Conservation (phyloP, 2,888 invertebrate genomes). For the Apotomis capreana region DNA sequence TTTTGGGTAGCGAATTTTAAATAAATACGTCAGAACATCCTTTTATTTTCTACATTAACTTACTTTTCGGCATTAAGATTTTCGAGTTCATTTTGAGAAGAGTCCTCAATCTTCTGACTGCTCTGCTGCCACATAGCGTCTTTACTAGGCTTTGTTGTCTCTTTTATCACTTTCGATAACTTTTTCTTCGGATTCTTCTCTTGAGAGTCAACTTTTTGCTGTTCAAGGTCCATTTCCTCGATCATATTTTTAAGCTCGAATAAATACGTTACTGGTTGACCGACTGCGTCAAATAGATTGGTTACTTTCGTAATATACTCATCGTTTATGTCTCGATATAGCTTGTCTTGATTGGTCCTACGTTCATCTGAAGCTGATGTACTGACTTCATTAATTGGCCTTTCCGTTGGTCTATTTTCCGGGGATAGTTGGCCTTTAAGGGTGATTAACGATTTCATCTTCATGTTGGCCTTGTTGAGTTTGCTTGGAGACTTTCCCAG, state of each 20-base stretch:
- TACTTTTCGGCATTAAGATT: constrained; percentile 57
- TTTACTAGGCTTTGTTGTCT: constrained; percentile 57
- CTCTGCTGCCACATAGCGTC: constrained; percentile 54
- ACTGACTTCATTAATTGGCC: constrained; percentile 41
- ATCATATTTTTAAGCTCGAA: constrained; percentile 65
- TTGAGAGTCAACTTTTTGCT: constrained; percentile 49
- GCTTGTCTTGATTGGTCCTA: constrained; percentile 50
- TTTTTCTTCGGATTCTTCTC: constrained; percentile 58
- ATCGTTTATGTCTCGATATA: constrained; percentile 51
- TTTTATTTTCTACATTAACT: constrained; percentile 41
- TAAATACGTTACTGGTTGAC: constrained; percentile 53
- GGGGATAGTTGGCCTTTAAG: constrained; percentile 48
- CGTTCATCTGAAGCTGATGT: constrained; percentile 47
- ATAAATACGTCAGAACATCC: no score
- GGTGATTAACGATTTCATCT: constrained; percentile 51
- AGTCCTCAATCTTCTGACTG: constrained; percentile 52
- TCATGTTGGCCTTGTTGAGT: constrained; percentile 46
- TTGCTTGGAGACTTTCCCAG: constrained; percentile 22
- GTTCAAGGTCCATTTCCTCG: constrained; percentile 52
- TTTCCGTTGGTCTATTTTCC: constrained; percentile 50
- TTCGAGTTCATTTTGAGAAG: constrained; percentile 51
- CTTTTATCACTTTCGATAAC: constrained; percentile 54
- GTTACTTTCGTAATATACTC: constrained; percentile 57
- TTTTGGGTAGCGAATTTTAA: no score
- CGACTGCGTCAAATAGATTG: constrained; percentile 50